phyloP scores from a whole-genome alignment of 1,140 invertebrate genomes.

The Bilobella aurantiaca region DNA sequence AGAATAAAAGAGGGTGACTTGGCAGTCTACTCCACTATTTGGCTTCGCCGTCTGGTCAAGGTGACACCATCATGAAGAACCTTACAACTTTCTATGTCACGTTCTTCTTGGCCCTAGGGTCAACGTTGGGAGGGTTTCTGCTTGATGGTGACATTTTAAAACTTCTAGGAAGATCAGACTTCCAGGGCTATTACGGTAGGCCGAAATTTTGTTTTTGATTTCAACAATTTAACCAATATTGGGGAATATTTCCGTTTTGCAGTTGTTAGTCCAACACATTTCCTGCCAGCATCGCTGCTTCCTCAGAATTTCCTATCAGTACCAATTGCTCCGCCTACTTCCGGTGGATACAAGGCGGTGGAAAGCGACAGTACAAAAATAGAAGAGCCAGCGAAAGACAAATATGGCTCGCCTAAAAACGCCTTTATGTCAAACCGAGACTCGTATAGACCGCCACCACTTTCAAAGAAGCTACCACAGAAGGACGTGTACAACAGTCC shows the following conservation, averaged over 20 bases:
- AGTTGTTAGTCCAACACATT: neutral
- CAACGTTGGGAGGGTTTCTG: neutral
- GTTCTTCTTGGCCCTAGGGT: too few relatives aligned
- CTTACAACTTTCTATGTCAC: too few relatives aligned
- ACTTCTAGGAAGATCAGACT: neutral
- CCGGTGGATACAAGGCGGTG: neutral
- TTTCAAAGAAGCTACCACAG: neutral
- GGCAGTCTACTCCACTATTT: too few relatives aligned
- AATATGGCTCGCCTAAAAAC: neutral
- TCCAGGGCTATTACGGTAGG: neutral
- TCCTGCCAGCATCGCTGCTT: neutral
- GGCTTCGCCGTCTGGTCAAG: too few relatives aligned
- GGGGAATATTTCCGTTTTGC: neutral
- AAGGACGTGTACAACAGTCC: neutral
- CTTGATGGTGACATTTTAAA: neutral
- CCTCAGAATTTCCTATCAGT: neutral
- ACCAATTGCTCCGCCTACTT: neutral
- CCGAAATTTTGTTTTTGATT: neutral
- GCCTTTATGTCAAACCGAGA: neutral
- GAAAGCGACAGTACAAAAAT: neutral
- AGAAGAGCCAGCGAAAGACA: neutral
- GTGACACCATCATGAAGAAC: too few relatives aligned
- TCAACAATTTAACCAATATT: neutral
- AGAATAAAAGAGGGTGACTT: too few relatives aligned
- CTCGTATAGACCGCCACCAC: neutral